Conservation (phyloP, 2,888 invertebrate genomes). For the Lomographa bimaculata region DNA sequence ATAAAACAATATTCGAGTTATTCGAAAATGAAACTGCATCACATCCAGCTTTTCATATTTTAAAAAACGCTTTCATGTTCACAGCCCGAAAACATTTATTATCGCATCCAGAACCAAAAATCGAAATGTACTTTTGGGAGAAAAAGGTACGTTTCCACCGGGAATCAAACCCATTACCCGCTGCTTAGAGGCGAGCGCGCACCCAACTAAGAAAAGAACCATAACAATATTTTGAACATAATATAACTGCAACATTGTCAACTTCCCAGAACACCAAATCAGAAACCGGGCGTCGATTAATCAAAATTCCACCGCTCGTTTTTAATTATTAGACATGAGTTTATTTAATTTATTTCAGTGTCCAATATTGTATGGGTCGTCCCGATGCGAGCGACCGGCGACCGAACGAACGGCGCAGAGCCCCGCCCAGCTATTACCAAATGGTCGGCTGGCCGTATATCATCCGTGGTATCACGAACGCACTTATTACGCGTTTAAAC, state of each 20-base stretch:
- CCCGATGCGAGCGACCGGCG: constrained; percentile 27
- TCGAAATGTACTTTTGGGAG: too few species aligned
- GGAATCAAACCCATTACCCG: too few species aligned
- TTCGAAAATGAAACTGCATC: too few species aligned
- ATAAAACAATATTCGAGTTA: too few species aligned
- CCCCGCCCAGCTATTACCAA: constrained; percentile 39
- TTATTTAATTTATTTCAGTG: constrained; percentile 50
- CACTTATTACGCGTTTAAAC: constrained; percentile 39
- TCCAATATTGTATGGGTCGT: constrained; percentile 41
- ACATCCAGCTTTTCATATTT: too few species aligned
- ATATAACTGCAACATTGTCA: constrained; percentile 37
- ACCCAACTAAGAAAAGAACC: too few species aligned
- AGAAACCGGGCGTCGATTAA: constrained; percentile 39
- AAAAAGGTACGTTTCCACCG: too few species aligned
- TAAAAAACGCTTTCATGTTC: too few species aligned
- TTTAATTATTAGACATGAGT: constrained; percentile 53
- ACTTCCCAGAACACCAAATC: constrained; percentile 34
- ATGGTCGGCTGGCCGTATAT: constrained; percentile 27
- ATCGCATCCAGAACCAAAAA: too few species aligned
- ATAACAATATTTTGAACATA: too few species aligned
- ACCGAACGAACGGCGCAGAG: constrained; percentile 24
- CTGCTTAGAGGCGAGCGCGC: too few species aligned
- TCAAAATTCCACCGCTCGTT: constrained; percentile 49
- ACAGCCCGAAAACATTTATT: too few species aligned
- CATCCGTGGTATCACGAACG: constrained; percentile 28